Evolutionary conservation across 2,113 vertebrate genomes (phyloP).

Genomic region (Pelodiscus sinensis): DNA sequence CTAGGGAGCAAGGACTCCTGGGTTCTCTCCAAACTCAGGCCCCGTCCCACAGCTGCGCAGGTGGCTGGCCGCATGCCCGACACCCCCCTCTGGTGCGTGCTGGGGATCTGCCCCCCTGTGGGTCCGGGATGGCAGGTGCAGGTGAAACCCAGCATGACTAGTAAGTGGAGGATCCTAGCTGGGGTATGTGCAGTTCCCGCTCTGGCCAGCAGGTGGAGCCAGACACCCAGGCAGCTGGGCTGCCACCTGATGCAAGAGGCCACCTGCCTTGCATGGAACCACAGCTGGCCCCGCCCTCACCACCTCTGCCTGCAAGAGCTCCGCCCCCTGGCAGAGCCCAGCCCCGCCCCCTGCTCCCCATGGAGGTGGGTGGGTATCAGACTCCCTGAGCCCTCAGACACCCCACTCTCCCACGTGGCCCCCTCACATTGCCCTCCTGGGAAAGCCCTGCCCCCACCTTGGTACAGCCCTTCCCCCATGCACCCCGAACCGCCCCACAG

Average conservation of each 20-base stretch:
- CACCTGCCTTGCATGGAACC: not conserved
- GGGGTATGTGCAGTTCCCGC: not conserved
- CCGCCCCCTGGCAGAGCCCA: too few species aligned
- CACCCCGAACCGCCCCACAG: not conserved
- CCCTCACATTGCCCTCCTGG: not conserved
- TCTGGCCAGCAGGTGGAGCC: conserved; percentile 30
- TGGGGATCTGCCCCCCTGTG: not conserved
- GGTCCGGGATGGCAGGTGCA: not conserved
- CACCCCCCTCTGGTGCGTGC: too few species aligned
- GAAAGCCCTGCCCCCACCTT: not conserved
- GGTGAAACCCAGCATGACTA: not conserved
- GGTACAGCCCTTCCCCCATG: not conserved
- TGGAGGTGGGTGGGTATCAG: not conserved
- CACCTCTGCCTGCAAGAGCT: too few species aligned
- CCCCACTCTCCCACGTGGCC: too few species aligned
- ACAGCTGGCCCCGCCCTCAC: not conserved
- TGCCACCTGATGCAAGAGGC: not conserved
- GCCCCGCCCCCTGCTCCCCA: not conserved
- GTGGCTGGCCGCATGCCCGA: not conserved
- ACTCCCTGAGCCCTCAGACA: not conserved
- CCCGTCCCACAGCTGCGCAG: not conserved
- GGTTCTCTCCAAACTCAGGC: not conserved
- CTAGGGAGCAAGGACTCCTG: not conserved
- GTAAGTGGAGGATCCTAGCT: not conserved
- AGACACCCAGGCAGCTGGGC: not conserved